A percentile compares a stretch with the other conserved stretches of the same genome.
These are phyloP conservation scores for Larimichthys crocea DNA, from an alignment of 2,113 vertebrate species.

Conservation along the genomic window DNA sequence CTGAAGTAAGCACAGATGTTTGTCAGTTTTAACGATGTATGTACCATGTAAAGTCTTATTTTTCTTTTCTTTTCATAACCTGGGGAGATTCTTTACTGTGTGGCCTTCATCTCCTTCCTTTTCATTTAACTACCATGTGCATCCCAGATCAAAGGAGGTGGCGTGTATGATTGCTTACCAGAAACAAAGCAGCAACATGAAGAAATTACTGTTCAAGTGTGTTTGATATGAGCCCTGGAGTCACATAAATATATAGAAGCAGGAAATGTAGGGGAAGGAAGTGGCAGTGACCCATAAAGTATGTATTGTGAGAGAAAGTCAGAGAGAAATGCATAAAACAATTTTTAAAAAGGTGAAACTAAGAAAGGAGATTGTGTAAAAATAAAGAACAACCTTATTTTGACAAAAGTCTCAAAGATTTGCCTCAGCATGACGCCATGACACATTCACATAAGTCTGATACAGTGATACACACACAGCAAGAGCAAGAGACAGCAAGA, in stretches of 20 bases:
- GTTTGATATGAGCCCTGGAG: slow-evolving; percentile 26
- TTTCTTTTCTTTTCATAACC: slow-evolving; percentile 54
- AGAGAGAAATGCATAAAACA: background rate
- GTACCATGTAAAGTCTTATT: slow-evolving; percentile 7
- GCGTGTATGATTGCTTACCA: slow-evolving; percentile 24
- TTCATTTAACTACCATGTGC: slow-evolving; percentile 49
- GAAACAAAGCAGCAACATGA: slow-evolving; percentile 25
- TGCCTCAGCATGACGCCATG: slow-evolving; percentile 7
- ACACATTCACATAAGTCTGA: slow-evolving; percentile 28
- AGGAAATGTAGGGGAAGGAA: slow-evolving; percentile 31
- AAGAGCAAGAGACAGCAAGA: background rate
- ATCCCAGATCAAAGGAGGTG: slow-evolving; percentile 57
- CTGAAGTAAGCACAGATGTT: slow-evolving; percentile 47
- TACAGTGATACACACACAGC: background rate
- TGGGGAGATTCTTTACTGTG: slow-evolving; percentile 17
- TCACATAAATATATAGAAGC: slow-evolving; percentile 29
- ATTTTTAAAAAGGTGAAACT: background rate
- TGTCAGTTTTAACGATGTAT: slow-evolving; percentile 40
- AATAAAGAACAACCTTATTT: background rate
- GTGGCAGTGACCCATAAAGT: slow-evolving; percentile 5
- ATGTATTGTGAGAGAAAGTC: slow-evolving; percentile 1
- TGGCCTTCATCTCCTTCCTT: slow-evolving; percentile 35
- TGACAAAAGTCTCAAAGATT: slow-evolving; percentile 1
- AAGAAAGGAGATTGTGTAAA: background rate
- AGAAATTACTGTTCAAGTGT: slow-evolving; percentile 38